Evolutionary conservation across 2,888 invertebrate species (phyloP).

Genomic region (Drosophila neotestacea): DNA sequence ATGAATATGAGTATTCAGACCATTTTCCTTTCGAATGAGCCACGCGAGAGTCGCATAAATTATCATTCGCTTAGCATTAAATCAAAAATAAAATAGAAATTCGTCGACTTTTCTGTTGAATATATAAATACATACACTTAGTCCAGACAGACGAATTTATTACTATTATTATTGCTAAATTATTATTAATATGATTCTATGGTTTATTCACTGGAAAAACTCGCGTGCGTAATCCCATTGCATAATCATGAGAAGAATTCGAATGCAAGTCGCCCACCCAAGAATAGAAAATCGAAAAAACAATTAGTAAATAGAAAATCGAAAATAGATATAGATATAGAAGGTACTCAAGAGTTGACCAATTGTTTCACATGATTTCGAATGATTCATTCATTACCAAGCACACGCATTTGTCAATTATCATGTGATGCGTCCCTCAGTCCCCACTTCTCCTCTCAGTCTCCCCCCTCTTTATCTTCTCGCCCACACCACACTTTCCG

Average conservation of each 20-base stretch:
- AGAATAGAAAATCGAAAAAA: conserved; percentile 8
- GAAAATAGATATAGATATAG: conserved; percentile 20
- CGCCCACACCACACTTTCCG: conserved; percentile 8
- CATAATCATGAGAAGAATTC: conserved; percentile 45
- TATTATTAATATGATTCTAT: conserved; percentile 17
- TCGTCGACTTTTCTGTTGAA: conserved; percentile 47
- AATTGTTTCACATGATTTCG: conserved; percentile 50
- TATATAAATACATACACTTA: conserved; percentile 30
- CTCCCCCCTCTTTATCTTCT: neutral
- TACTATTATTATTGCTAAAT: conserved; percentile 39
- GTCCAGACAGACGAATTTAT: conserved; percentile 32
- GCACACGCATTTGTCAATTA: conserved; percentile 69
- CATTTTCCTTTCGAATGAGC: conserved; percentile 54
- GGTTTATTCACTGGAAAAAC: conserved; percentile 40
- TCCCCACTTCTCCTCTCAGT: neutral
- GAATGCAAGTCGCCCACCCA: conserved; percentile 34
- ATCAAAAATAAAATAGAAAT: conserved; percentile 49
- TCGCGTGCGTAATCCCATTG: conserved; percentile 53
- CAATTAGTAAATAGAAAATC: neutral
- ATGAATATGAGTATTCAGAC: conserved; percentile 3
- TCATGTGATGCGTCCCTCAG: conserved; percentile 65
- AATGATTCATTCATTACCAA: conserved; percentile 61
- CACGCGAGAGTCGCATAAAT: conserved; percentile 76
- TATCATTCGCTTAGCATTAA: conserved; percentile 71
- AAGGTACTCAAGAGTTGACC: conserved; percentile 19